Base-by-base conservation (phyloP, 2,888 invertebrate genomes). In the Ophioninae sp. region DNA sequence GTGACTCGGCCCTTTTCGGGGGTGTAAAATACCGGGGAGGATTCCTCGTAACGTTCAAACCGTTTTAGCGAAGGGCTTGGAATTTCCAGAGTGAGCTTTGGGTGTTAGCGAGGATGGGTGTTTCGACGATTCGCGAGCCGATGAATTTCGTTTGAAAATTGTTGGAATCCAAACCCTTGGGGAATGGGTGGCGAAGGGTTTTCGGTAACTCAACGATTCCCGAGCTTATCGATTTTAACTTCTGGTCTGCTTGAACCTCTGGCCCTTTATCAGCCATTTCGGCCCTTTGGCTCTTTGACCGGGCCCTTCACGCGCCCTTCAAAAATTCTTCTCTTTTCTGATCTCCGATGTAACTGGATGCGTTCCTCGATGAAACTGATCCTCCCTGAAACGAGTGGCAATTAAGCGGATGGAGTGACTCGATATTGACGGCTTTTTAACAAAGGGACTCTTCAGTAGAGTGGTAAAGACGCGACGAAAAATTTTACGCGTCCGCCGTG, bases 201-300 rank as follows among this genome's bases (percentile, higher is more conserved):
- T 30, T 79, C 67, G 50, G 50, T 61, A 80, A 77, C 79, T 77
- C 65, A 39, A 1, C 39, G 23, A 73, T 81, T 72, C 37, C 74
- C 74, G 68, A 77, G 70, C 62, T 82, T 65, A 80, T 79, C 69
- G 67, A 83, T 72, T 68, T 67, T 79, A 20, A 50, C 57, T 74
- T 69, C 17, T 8, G 10, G 59, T 56, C 59, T 57, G 37, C 30
- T n/a, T 69, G 50, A 13, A 30, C 5, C 17, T 67, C 41, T 59
- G 21, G 50, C 7, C 17, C 20, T 70, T n/a, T 21, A 23, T 50
- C 50, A 50, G 13, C 50, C 50, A 13, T 50, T 50, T 6, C 13
- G 8, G 50, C 13, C 50, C 6, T 61, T 21, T 39, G 21, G 6
- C 56, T 6, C 20, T 13, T 59, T 21, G 41, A 10, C 20, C 30